Percentiles rank a stretch among this genome's conserved stretches.
phyloP scores from a whole-genome alignment of 2,888 invertebrate species.

The Ditula angustiorana region DNA sequence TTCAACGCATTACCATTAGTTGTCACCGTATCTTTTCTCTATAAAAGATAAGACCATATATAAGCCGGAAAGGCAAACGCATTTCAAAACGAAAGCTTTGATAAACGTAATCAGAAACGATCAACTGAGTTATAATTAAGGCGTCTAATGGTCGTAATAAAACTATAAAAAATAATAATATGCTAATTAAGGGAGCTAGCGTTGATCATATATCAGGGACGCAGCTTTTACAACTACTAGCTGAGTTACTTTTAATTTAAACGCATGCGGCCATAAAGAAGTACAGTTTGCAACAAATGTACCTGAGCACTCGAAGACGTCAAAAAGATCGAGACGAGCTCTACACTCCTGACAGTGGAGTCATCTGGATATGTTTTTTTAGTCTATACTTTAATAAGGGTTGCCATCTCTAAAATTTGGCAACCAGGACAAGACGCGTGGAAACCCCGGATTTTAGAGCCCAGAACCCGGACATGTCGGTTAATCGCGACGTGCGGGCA shows the following conservation, averaged over 20 bases:
- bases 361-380: too few species aligned
- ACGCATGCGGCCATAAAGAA: too few species aligned
- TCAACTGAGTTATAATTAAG: slow-evolving; percentile 55
- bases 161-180: slow-evolving; percentile 51
- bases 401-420: too few species aligned
- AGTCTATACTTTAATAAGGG: too few species aligned
- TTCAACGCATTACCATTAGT: slow-evolving; percentile 14
- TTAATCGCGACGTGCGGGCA: too few species aligned
- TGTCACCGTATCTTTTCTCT: slow-evolving; percentile 35
- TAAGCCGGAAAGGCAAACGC: slow-evolving; percentile 41
- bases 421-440: too few species aligned
- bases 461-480: too few species aligned
- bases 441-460: too few species aligned
- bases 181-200: slow-evolving; percentile 50
- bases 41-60: slow-evolving; percentile 8
- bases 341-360: too few species aligned
- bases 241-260: neutral
- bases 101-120: slow-evolving; percentile 54
- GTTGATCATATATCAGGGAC: slow-evolving; percentile 5
- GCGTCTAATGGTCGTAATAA: slow-evolving; percentile 50
- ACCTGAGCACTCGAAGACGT: too few species aligned
- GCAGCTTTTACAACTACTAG: neutral
- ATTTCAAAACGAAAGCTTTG: slow-evolving; percentile 42
- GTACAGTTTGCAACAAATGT: too few species aligned
- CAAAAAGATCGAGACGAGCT: too few species aligned